A percentile compares a stretch with the other conserved stretches of the same genome.
phyloP scores from a whole-genome alignment of 2,797 vertebrate species.

The Tragelaphus eurycerus region DNA sequence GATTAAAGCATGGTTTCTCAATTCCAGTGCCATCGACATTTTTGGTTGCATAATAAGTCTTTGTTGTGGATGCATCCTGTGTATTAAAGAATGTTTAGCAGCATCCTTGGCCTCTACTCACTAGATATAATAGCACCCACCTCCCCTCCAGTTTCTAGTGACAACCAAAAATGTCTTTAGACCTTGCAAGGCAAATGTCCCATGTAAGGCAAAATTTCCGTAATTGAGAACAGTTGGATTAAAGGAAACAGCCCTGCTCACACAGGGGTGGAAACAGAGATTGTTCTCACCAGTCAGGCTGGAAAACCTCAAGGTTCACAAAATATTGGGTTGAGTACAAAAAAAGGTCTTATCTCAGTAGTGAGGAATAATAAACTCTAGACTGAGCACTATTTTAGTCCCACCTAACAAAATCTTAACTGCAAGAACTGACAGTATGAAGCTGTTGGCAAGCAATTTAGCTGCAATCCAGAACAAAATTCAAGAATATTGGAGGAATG shows the following conservation, averaged over 20 bases:
- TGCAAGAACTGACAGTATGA: not conserved
- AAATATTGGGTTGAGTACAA: not conserved
- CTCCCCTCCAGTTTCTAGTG: accelerated
- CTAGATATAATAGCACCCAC: not conserved
- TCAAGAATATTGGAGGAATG: not conserved
- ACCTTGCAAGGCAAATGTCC: not conserved
- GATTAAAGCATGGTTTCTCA: not conserved
- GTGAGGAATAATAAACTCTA: not conserved
- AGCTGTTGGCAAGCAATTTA: not conserved
- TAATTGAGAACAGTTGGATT: not conserved
- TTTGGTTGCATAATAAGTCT: not conserved
- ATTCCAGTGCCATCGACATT: not conserved
- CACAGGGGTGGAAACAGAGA: not conserved
- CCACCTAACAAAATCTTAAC: not conserved
- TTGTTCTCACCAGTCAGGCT: not conserved
- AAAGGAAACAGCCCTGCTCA: not conserved
- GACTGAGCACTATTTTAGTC: not conserved
- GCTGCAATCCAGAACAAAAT: not conserved
- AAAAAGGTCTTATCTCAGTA: not conserved
- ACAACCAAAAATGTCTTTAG: not conserved
- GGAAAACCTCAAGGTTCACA: not conserved
- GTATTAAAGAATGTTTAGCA: not conserved
- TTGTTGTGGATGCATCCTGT: not conserved
- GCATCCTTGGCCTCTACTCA: not conserved
- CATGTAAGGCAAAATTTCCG: not conserved